Evolutionary conservation across 37 sponge, comb jelly and placozoan genomes (phyloP).

Genomic region (Crambe crambe): DNA sequence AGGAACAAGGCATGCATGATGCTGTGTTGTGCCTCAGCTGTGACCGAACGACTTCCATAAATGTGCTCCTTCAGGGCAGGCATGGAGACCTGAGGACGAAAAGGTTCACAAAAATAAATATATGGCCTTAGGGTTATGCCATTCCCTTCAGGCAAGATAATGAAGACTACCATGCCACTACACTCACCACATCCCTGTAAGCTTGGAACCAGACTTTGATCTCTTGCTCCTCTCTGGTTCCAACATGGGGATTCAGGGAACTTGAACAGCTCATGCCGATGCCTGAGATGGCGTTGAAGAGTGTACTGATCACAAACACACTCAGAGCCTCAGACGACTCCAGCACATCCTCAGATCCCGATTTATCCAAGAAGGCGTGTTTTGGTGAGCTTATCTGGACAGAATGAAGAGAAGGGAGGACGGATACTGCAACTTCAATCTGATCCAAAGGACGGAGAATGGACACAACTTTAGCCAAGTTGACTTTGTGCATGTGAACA

Average conservation of each 20-base stretch:
- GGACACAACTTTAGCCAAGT: slow-evolving; percentile 69
- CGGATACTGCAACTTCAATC: slow-evolving; percentile 22
- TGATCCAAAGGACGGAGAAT: slow-evolving; percentile 62
- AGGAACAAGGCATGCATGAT: slow-evolving; percentile 58
- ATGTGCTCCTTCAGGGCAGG: slow-evolving; percentile 29
- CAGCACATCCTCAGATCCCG: slow-evolving; percentile 7
- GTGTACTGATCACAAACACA: slow-evolving; percentile 46
- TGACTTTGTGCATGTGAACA: slow-evolving; percentile 57
- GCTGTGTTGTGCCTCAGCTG: slow-evolving; percentile 38
- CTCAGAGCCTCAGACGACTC: slow-evolving; percentile 38
- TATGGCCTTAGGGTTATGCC: background rate
- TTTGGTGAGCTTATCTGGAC: slow-evolving; percentile 9
- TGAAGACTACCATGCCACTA: background rate
- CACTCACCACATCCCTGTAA: slow-evolving; percentile 51
- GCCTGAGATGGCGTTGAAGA: slow-evolving; percentile 60
- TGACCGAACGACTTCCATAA: slow-evolving; percentile 14
- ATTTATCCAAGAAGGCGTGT: slow-evolving; percentile 1
- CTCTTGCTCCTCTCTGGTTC: slow-evolving; percentile 21
- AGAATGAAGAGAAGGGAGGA: slow-evolving; percentile 18
- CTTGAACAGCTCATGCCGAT: slow-evolving; percentile 24
- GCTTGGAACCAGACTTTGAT: slow-evolving; percentile 51
- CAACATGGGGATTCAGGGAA: background rate
- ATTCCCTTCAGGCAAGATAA: no score
- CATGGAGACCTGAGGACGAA: slow-evolving; percentile 23
- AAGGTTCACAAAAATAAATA: background rate